phyloP scores from a whole-genome alignment of 2,888 invertebrate species.

The Epicampocera succincta region DNA sequence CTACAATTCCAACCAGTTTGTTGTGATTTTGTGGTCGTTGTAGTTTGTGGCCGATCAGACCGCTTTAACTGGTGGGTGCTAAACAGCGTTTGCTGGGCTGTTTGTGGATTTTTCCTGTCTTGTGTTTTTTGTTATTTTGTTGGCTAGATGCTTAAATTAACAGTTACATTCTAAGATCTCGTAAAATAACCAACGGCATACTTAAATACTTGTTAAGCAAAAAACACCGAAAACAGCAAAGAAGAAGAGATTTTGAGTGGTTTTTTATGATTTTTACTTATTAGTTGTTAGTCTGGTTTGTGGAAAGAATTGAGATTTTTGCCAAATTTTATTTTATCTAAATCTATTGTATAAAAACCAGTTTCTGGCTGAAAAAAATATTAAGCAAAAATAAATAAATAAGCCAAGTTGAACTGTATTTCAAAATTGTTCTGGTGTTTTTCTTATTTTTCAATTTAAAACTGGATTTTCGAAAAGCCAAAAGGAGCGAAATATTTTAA shows the following conservation, averaged over 20 bases:
- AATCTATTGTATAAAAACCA: constrained; percentile 1
- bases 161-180: constrained; percentile 66
- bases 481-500: no score
- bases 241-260: constrained; percentile 30
- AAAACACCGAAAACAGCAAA: no score
- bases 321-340: background rate
- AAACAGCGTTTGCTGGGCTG: constrained; percentile 32
- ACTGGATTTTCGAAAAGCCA: no score
- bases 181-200: constrained; percentile 66
- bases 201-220: constrained; percentile 59
- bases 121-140: constrained; percentile 11
- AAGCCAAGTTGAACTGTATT: no score
- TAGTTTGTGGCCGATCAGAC: background rate
- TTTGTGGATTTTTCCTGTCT: background rate
- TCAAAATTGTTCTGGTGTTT: no score
- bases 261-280: constrained; percentile 4
- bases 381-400: no score
- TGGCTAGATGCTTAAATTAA: constrained; percentile 58
- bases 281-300: constrained; percentile 31
- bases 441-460: no score
- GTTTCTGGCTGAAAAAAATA: background rate
- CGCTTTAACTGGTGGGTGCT: constrained; percentile 57
- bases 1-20: constrained; percentile 66
- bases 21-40: background rate
- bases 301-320: constrained; percentile 14